phyloP scores from a whole-genome alignment of 2,797 vertebrate genomes.

The Sardinella longiceps region DNA sequence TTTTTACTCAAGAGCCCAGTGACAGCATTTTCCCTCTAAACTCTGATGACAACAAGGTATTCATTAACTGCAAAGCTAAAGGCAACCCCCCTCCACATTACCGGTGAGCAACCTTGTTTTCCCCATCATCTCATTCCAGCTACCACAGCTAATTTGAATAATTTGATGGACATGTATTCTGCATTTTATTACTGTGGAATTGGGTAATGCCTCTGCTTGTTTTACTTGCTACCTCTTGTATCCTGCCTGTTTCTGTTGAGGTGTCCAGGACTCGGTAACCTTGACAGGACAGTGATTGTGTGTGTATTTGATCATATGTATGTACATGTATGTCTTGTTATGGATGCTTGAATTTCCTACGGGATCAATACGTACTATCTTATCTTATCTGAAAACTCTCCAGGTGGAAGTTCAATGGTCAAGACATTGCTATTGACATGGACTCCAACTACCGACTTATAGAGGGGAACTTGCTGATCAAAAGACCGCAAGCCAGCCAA shows the following conservation, averaged over 20 bases:
- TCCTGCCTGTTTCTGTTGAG: no score
- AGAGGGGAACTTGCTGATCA: conserved; percentile 90
- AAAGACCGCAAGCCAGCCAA: conserved; percentile 81
- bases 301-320: no score
- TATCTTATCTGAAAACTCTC: not conserved
- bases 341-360: no score
- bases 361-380: no score
- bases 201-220: conserved; percentile 20
- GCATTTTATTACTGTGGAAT: not conserved
- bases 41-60: conserved; percentile 86
- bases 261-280: no score
- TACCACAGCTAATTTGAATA: not conserved
- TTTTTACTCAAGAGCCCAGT: conserved; percentile 90
- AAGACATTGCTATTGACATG: conserved; percentile 75
- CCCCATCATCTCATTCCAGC: conserved; percentile 58
- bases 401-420: conserved; percentile 91
- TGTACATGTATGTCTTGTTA: no score
- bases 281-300: no score
- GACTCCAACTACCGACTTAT: conserved; percentile 85
- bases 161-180: not conserved
- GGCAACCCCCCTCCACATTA: conserved; percentile 86
- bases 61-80: conserved; percentile 88
- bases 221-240: no score
- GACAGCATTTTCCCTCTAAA: conserved; percentile 85
- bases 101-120: conserved; percentile 67